These are phyloP conservation scores for Thalpophila matura DNA, from an alignment of 2,888 invertebrate species.

Conservation along the genomic window DNA sequence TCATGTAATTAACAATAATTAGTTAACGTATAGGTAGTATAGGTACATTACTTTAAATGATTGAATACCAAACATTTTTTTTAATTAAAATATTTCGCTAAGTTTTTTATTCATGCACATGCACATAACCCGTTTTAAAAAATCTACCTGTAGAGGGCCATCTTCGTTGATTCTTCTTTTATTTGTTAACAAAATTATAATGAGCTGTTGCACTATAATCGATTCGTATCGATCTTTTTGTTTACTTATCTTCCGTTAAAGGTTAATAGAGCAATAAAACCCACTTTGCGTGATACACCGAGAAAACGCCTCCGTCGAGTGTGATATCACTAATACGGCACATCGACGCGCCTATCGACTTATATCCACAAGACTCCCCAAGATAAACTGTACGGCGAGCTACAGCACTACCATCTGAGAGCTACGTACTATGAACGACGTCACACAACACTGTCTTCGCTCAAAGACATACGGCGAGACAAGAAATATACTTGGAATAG, in stretches of 20 bases:
- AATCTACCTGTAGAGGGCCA: constrained; percentile 86
- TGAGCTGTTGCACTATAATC: constrained; percentile 64
- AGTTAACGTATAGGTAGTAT: not conserved
- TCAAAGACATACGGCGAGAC: constrained; percentile 85
- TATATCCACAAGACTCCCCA: constrained; percentile 82
- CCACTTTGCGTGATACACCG: constrained; percentile 71
- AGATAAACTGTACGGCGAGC: constrained; percentile 86
- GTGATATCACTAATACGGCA: constrained; percentile 86
- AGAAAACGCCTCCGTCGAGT: constrained; percentile 85
- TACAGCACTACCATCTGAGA: constrained; percentile 88
- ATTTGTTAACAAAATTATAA: constrained; percentile 67
- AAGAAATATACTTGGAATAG: constrained; percentile 76
- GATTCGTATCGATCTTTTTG: constrained; percentile 62
- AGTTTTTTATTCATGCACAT: constrained; percentile 31
- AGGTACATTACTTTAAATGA: not conserved
- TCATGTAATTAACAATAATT: constrained; percentile 10
- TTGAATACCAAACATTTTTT: not conserved
- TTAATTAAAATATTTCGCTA: too few relatives aligned
- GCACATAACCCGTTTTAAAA: constrained; percentile 31
- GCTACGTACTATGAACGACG: constrained; percentile 91
- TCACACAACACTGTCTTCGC: constrained; percentile 79
- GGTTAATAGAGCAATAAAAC: constrained; percentile 74
- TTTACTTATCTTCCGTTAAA: constrained; percentile 71
- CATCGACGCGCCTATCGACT: constrained; percentile 83
- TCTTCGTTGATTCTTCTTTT: constrained; percentile 74